Base-by-base conservation (phyloP, 2,113 vertebrate genomes). In the Camarhynchus parvulus region DNA sequence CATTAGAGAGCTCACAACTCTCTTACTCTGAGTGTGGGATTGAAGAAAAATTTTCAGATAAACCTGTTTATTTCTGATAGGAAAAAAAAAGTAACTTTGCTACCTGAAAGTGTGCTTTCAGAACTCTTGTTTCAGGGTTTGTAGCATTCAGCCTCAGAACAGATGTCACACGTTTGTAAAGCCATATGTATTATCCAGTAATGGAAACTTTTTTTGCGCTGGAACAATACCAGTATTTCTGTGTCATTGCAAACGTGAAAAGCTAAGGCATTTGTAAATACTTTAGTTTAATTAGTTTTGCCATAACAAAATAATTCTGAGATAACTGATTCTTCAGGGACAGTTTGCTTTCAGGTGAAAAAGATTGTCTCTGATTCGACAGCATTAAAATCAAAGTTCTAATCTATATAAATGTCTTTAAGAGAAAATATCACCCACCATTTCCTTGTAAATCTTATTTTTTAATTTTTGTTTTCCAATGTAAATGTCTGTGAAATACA, bases 91-190 rank as follows among this genome's bases (percentile, higher is more conserved):
- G 18, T 13, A 24, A 30, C 15, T 39, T 67, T 52, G 9, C 28
- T 67, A 8, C 19, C 19, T 89, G 33, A 33, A 59, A 44, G 8
- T 52, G 4, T 59, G 7, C 23, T 61, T 67, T 53, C 6, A 24
- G 30, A 94, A 31, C 12, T 82, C 12, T 30, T 78, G 17, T 75
- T 94, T 78, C 28, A 78, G 39, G 10, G n/a, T 87, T 33, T 79
- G 19, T 35, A 52, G 15, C 5, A 4, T 59, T 74, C 31, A 73
- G 4, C 10, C 18, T 41, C 23, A 83, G 14, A 73, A 56, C 7
- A 74, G 15, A 15, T 66, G 7, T 33, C 35, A 58, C 14, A 30
- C 0, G 0, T 20, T n/a, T 25, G 4, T 49, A n/a, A 66, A 78
- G 11, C 16, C 23, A 44, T 49, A 27, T 30, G 9, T 49, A 11